These are phyloP conservation scores for Cyanoliseus patagonus DNA, from an alignment of 2,113 vertebrate genomes.

Conservation along the genomic window DNA sequence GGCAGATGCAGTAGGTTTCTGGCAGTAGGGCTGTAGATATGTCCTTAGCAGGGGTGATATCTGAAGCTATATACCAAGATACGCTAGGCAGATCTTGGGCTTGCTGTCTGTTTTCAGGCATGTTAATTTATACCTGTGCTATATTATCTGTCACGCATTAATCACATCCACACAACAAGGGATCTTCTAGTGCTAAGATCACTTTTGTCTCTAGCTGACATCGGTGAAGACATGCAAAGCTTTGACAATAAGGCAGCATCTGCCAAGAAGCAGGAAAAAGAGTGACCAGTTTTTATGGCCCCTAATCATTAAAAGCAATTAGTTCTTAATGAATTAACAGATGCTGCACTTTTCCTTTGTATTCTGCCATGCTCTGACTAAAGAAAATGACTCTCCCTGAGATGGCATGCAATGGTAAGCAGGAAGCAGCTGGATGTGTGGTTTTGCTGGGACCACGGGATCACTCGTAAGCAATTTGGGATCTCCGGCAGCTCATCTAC, in stretches of 20 bases:
- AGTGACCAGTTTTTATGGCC: neutral
- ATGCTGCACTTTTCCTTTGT: neutral
- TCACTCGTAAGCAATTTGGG: neutral
- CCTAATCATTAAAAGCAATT: neutral
- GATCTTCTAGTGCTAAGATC: neutral
- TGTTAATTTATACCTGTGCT: neutral
- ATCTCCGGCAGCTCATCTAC: neutral
- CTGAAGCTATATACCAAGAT: neutral
- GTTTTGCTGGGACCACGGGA: neutral
- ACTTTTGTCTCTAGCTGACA: neutral
- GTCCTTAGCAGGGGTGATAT: neutral
- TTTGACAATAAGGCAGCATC: neutral
- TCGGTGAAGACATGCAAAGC: neutral
- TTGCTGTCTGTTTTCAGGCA: neutral
- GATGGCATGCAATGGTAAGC: rapidly evolving
- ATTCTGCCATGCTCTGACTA: neutral
- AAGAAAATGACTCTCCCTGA: neutral
- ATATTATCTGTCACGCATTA: neutral
- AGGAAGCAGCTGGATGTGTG: neutral
- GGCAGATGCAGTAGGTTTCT: neutral
- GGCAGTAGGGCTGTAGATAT: neutral
- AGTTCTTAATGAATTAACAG: neutral
- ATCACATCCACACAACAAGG: neutral
- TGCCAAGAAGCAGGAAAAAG: neutral
- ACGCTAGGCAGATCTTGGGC: neutral